phyloP scores from a whole-genome alignment of 1,140 invertebrate species.

The Drosophila seguyi region DNA sequence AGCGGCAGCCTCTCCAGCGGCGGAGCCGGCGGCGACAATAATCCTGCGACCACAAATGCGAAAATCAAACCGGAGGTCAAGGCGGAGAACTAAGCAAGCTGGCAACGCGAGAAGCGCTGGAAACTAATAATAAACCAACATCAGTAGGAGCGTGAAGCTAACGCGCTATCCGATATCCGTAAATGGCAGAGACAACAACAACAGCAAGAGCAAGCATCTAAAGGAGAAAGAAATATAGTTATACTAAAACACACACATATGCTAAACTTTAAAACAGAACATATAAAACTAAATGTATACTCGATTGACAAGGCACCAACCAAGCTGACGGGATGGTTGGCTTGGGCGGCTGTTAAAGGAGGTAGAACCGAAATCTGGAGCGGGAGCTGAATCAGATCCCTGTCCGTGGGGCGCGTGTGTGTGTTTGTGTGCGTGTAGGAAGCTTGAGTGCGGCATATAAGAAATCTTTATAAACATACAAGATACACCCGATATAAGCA shows the following conservation, averaged over 20 bases:
- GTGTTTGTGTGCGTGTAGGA: conserved; percentile 4
- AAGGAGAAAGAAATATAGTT: conserved; percentile 35
- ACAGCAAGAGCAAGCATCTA: conserved; percentile 13
- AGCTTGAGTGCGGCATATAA: conserved; percentile 43
- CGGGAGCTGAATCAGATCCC: conserved; percentile 32
- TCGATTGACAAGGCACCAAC: conserved; percentile 80
- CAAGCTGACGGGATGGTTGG: conserved; percentile 48
- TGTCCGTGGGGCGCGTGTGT: conserved; percentile 34
- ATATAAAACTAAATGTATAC: conserved; percentile 75
- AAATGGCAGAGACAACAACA: conserved; percentile 25
- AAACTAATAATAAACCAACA: conserved; percentile 55
- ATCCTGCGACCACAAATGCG: conserved; percentile 81
- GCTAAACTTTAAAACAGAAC: conserved; percentile 68
- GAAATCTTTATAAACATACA: conserved; percentile 56
- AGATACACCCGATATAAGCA: conserved; percentile 9
- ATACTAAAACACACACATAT: conserved; percentile 56
- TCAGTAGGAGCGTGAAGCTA: conserved; percentile 50
- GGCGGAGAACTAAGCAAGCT: conserved; percentile 63
- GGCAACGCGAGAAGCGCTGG: conserved; percentile 63
- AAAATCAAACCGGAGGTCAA: conserved; percentile 65
- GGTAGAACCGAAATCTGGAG: conserved; percentile 40
- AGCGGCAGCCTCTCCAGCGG: conserved; percentile 65
- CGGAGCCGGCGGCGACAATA: conserved; percentile 77
- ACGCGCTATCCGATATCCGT: conserved; percentile 32
- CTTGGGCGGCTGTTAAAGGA: conserved; percentile 54